phyloP scores from a whole-genome alignment of 2,888 invertebrate genomes.

The Villa cingulata region DNA sequence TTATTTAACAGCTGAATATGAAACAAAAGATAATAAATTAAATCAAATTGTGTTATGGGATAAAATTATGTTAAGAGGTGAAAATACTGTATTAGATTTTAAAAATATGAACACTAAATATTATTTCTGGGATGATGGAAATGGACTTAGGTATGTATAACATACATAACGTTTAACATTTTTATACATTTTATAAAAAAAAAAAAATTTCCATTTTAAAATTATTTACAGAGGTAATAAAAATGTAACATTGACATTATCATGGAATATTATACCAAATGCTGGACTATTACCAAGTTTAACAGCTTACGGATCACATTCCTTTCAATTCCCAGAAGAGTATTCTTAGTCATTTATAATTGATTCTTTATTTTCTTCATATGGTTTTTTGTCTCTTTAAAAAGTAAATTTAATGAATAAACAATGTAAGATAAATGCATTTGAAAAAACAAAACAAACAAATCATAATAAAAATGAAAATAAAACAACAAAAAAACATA shows the following conservation, averaged over 20 bases:
- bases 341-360: conserved; percentile 37
- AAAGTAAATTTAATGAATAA: no score
- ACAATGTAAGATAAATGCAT: no score
- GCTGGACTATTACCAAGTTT: conserved; percentile 89
- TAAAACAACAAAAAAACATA: background rate
- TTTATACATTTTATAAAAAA: conserved; percentile 12
- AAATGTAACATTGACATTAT: conserved; percentile 87
- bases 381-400: no score
- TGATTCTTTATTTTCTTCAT: background rate
- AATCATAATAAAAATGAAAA: background rate
- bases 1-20: conserved; percentile 93
- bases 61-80: conserved; percentile 88
- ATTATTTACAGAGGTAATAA: conserved; percentile 67
- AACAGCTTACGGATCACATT: conserved; percentile 66
- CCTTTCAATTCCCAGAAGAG: conserved; percentile 79
- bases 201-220: no score
- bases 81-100: conserved; percentile 84
- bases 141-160: conserved; percentile 70
- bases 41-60: conserved; percentile 98
- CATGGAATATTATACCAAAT: conserved; percentile 98
- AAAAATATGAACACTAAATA: conserved; percentile 95
- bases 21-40: conserved; percentile 70
- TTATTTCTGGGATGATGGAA: conserved; percentile 99
- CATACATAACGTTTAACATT: no score
- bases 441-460: background rate